Base-by-base conservation (phyloP, 1,140 invertebrate genomes). In the Cotesia vestalis region DNA sequence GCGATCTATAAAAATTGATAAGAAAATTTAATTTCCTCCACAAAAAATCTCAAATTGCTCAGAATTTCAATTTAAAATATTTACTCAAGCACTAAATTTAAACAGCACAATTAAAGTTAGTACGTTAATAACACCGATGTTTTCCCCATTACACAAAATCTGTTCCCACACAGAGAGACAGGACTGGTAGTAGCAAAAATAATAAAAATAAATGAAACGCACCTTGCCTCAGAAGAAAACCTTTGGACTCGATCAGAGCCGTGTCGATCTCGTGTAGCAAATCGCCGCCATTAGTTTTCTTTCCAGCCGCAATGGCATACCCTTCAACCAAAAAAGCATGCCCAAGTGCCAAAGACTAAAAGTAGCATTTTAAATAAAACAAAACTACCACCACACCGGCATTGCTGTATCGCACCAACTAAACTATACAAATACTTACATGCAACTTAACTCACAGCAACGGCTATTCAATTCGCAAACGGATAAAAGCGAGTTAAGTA, bases 241-340 rank as follows among this genome's bases (percentile, higher is more conserved):
- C 90, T 81, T 87, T 89, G 78, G 89, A 88, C 76, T 90, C 79
- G 76, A 83, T 86, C 78, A 91, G 86, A 77, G 87, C 87, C 74
- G 81, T 85, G 84, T 91, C 90, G 80, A 92, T 91, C 87, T 92
- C 91, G 83, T 89, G 88, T 83, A 91, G 88, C 77, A 91, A 85
- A 86, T 90, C 89, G 71, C 77, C 84, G 35, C 78, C 79, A 80
- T 77, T 81, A 75, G 74, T 72, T 81, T 71, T 78, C 71, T 73
- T 73, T 73, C 76, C 78, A 71, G 76, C 66, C 67, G 73, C 76
- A 79, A 73, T 77, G 75, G 71, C 74, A 73, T 63, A 75, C 73
- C 77, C 73, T 76, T 77, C 69, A 80, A 80, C 80, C 73, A 82
- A 80, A 79, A 46, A 81, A 85, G 80, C 83, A 78, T 82, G 75